Percentiles rank a stretch among this genome's conserved stretches.
These are phyloP conservation scores for Stenchaetothrips biformis DNA, from an alignment of 2,888 invertebrate species.

Conservation along the genomic window DNA sequence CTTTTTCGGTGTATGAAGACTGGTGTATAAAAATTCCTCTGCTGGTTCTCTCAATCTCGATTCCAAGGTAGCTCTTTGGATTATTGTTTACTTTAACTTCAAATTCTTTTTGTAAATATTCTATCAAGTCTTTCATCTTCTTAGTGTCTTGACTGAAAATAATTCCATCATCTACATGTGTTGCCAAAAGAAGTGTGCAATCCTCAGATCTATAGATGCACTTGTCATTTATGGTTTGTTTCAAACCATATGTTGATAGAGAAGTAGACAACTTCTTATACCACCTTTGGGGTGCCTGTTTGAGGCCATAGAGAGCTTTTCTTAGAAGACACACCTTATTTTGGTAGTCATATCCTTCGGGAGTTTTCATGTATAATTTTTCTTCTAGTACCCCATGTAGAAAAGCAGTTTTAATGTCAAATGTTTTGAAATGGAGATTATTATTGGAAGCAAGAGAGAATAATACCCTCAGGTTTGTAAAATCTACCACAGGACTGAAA, in stretches of 20 bases:
- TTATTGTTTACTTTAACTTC: background rate
- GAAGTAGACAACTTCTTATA: constrained; percentile 33
- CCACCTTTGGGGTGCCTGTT: constrained; percentile 34
- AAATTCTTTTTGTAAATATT: background rate
- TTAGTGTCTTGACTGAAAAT: constrained; percentile 4
- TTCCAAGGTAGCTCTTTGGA: background rate
- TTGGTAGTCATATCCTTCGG: constrained; percentile 31
- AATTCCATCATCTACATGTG: constrained; percentile 34
- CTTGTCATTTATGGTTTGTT: constrained; percentile 31
- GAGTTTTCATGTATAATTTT: constrained; percentile 33
- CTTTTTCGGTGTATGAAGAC: constrained; percentile 31
- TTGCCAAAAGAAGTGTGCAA: constrained; percentile 28
- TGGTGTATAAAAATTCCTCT: constrained; percentile 35
- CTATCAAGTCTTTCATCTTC: background rate
- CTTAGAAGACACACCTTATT: constrained; percentile 31
- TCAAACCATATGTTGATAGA: constrained; percentile 29
- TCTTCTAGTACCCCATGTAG: constrained; percentile 33
- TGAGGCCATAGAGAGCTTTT: constrained; percentile 34
- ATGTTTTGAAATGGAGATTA: constrained; percentile 25
- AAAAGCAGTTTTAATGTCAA: constrained; percentile 35
- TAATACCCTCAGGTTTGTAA: constrained; percentile 28
- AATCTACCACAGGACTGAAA: constrained; percentile 31
- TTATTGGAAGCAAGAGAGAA: constrained; percentile 29
- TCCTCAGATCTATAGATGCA: constrained; percentile 33
- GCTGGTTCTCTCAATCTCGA: constrained; percentile 23